Evolutionary conservation across 2,113 vertebrate species (phyloP).

Genomic region (Chroicocephalus ridibundus): DNA sequence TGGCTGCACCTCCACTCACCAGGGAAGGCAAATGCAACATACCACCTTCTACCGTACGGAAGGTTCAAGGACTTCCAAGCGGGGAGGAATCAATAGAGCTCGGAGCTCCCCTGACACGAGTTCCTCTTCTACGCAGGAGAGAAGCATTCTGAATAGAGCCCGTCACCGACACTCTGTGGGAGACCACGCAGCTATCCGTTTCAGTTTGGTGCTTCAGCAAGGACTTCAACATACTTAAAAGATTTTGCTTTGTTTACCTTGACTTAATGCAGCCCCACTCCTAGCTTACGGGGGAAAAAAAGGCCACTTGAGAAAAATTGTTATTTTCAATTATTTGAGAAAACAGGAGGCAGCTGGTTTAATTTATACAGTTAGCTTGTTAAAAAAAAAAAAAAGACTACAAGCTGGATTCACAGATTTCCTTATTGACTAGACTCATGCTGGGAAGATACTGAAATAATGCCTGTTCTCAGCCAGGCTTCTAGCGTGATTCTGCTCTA

Average conservation of each 20-base stretch:
- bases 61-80: not conserved
- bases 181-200: not conserved
- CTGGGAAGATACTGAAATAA: not conserved
- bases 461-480: not conserved
- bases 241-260: not conserved
- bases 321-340: not conserved
- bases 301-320: not conserved
- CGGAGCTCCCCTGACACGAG: not conserved
- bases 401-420: not conserved
- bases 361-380: not conserved
- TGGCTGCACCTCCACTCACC: not conserved
- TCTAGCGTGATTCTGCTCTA: not conserved
- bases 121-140: not conserved
- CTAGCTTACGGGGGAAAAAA: not conserved
- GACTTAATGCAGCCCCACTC: not conserved
- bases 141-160: not conserved
- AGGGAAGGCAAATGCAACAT: not conserved
- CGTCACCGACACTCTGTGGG: not conserved
- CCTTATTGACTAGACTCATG: not conserved
- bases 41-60: not conserved
- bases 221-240: not conserved
- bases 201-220: not conserved
- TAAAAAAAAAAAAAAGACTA: not conserved
- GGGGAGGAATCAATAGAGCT: not conserved
- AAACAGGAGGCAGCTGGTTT: not conserved